Evolutionary conservation across 2,113 vertebrate genomes (phyloP), one percentile per base, ranked within the genome.

Genomic region (Corvus cornix): DNA sequence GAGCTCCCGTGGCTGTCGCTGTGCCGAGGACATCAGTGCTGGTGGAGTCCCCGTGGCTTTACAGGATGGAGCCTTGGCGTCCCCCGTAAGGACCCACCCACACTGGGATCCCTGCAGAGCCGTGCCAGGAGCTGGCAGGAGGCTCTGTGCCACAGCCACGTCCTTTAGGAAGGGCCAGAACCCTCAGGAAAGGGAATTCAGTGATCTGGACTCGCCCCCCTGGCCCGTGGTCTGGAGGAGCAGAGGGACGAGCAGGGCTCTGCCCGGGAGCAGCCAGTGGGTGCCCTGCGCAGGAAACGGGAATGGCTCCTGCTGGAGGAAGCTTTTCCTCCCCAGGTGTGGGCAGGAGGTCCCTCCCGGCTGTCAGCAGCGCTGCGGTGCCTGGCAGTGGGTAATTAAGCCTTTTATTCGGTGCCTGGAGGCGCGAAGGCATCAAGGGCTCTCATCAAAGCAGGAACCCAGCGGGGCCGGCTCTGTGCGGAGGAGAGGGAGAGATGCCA

Each of bases 321-420:
- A 49, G 73, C 9, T 89, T 86, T 66, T 23, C 49, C 82, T 66
- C 41, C 43, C 77, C 9, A 35, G 80, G 82, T 81, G 90, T 84
- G 80, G 85, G 82, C 87, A 84, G 80, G 27, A 93, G 90, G 73
- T 53, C 46, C 39, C 55, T 88, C 82, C 85, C 49, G 1, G 26
- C 91, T 94, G 89, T 72, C 92, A 84, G 90, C 84, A 52, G 63
- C 12, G 10, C 80, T 69, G 39, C 68, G 1, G 10, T 9, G 60
- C 85, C 78, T 92, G 93, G 83, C 94, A 94, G 72, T 81, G 92
- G 69, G 88, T 97, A 97, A 97, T 97, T 94, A 96, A 96, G 94
- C 37, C 76, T 87, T 97, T 96, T 91, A 94, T 96, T 96, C 56
- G 0, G 13, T 53, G 89, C 86, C 78, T 77, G 75, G 76, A 95